Percentiles rank a stretch among this genome's conserved stretches.
Conservation (phyloP, 1,140 invertebrate species). For the Chrysoperla carnea region DNA sequence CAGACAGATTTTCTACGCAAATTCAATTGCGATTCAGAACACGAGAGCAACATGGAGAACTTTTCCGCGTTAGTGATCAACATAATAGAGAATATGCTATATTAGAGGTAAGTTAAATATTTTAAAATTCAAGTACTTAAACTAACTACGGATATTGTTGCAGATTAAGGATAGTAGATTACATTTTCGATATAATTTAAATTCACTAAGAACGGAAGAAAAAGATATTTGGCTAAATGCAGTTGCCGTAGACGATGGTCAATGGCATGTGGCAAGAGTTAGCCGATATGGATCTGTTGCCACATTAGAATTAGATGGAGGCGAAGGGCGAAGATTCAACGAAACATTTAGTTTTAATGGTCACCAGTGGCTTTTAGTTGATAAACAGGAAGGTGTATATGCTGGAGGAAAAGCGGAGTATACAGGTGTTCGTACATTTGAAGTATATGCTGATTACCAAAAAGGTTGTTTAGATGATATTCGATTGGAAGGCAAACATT, state of each 20-base stretch:
- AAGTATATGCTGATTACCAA: constrained; percentile 89
- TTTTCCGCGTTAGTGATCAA: constrained; percentile 84
- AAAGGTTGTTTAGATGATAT: constrained; percentile 77
- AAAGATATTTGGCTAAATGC: constrained; percentile 78
- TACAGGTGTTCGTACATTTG: constrained; percentile 77
- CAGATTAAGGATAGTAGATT: constrained; percentile 67
- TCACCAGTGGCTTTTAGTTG: constrained; percentile 80
- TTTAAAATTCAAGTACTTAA: constrained; percentile 1
- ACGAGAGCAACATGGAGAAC: constrained; percentile 75
- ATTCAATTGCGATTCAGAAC: constrained; percentile 86
- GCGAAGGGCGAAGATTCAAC: constrained; percentile 86
- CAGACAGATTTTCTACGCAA: constrained; percentile 78
- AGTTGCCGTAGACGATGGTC: constrained; percentile 84
- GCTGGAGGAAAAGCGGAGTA: constrained; percentile 91
- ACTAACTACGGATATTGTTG: constrained; percentile 18
- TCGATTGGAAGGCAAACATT: constrained; percentile 76
- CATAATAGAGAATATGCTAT: constrained; percentile 91
- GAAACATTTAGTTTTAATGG: constrained; percentile 83
- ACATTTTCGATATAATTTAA: constrained; percentile 84
- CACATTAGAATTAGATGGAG: constrained; percentile 84
- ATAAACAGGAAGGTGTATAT: constrained; percentile 88
- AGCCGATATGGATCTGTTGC: constrained; percentile 84
- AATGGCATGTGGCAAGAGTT: constrained; percentile 88
- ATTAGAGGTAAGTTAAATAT: constrained; percentile 44
- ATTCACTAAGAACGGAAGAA: constrained; percentile 76